A percentile compares a stretch with the other conserved stretches of the same genome.
Evolutionary conservation across 53 echinoderm and acorn worm genomes (phyloP).

Genomic region (Temnopleurus reevesii): DNA sequence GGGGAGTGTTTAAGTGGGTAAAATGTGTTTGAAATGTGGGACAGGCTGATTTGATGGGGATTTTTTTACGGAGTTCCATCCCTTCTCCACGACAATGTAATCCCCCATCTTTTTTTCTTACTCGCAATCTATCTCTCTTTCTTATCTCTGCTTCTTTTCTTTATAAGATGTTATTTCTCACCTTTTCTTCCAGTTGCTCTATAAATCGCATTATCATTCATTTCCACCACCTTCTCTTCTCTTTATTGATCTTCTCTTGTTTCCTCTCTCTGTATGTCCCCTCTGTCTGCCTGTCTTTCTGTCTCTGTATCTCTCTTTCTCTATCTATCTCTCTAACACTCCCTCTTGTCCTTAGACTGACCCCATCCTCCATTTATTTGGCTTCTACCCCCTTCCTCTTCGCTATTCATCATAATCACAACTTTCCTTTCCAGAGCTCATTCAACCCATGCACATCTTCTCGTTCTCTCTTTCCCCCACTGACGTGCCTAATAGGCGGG

Average conservation of each 20-base stretch:
- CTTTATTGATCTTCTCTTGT: background rate
- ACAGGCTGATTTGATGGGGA: too few species aligned
- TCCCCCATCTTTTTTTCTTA: background rate
- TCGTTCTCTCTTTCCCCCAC: background rate
- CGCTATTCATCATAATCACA: slow-evolving; percentile 11
- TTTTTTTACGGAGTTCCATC: too few species aligned
- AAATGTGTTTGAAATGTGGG: too few species aligned
- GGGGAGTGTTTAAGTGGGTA: too few species aligned
- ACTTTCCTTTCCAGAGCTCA: slow-evolving; percentile 3
- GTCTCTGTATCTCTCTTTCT: background rate
- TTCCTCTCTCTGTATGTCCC: background rate
- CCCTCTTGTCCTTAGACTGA: background rate
- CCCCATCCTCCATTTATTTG: slow-evolving; percentile 19
- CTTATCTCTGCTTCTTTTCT: background rate
- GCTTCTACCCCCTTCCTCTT: background rate
- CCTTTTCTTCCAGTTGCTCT: background rate
- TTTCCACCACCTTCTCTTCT: background rate
- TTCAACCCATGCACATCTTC: background rate
- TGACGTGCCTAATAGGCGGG: slow-evolving; percentile 36
- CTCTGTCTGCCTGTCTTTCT: background rate
- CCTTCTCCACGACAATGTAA: too few species aligned
- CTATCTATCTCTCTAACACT: background rate
- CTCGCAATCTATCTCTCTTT: background rate
- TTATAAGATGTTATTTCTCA: background rate
- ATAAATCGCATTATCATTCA: background rate